A percentile compares a stretch with the other conserved stretches of the same genome.
These are phyloP conservation scores for Charaxes varanes DNA, from an alignment of 1,140 invertebrate species.

Conservation along the genomic window DNA sequence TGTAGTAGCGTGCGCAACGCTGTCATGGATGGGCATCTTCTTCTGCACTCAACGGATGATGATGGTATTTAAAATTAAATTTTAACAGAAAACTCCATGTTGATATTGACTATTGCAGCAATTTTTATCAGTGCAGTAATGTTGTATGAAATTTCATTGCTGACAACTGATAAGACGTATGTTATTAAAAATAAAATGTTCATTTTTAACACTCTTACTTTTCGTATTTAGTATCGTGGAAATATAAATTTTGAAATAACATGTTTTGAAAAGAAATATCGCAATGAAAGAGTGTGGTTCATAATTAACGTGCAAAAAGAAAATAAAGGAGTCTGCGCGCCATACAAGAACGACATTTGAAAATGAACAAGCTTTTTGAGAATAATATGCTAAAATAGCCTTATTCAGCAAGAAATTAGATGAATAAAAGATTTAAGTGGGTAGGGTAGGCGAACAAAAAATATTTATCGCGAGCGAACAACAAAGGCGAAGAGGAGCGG, in stretches of 20 bases:
- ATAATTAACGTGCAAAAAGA: slow-evolving; percentile 1
- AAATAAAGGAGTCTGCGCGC: background rate
- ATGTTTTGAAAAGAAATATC: background rate
- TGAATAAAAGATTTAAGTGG: slow-evolving; percentile 16
- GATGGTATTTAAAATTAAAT: too few relatives aligned
- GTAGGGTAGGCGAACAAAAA: slow-evolving; percentile 10
- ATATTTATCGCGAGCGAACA: slow-evolving; percentile 11
- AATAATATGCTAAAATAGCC: slow-evolving; percentile 6
- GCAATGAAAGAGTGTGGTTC: background rate
- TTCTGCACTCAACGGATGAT: too few relatives aligned
- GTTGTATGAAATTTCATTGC: too few relatives aligned
- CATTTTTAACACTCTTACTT: too few relatives aligned
- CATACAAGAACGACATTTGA: slow-evolving; percentile 1
- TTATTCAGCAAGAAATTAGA: slow-evolving; percentile 12
- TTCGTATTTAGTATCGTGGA: too few relatives aligned
- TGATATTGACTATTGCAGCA: too few relatives aligned
- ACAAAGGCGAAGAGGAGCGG: slow-evolving; percentile 14
- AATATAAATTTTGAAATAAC: background rate
- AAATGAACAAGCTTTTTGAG: slow-evolving; percentile 7
- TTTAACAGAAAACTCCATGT: too few relatives aligned
- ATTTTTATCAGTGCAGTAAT: too few relatives aligned
- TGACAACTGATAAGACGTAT: too few relatives aligned
- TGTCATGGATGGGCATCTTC: too few relatives aligned
- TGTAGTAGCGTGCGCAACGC: too few relatives aligned
- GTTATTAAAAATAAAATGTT: too few relatives aligned